phyloP scores from a whole-genome alignment of 1,140 invertebrate species.

The Pentalonia nigronervosa region DNA sequence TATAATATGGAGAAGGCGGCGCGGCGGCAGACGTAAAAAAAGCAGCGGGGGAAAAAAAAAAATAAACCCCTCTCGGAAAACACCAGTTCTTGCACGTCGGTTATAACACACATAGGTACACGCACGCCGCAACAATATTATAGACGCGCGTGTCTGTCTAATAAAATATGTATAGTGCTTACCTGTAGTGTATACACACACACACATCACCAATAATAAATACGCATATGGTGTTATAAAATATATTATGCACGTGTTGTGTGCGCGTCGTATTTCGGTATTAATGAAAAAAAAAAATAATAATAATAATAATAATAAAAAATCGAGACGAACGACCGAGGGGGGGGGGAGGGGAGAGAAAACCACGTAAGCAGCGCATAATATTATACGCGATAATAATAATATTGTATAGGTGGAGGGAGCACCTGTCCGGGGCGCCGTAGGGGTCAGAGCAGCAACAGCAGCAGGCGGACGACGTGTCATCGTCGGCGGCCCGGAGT shows the following conservation, averaged over 20 bases:
- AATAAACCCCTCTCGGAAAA: constrained; percentile 6
- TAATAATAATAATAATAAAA: no score
- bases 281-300: not conserved
- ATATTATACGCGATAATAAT: no score
- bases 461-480: not conserved
- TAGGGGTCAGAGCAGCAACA: not conserved
- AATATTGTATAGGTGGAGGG: not conserved
- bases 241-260: not conserved
- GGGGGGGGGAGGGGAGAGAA: no score
- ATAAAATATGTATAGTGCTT: constrained; percentile 1
- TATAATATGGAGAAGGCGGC: not conserved
- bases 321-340: no score
- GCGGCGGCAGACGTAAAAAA: not conserved
- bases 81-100: not conserved
- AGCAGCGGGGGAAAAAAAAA: not conserved
- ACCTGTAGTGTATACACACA: no score
- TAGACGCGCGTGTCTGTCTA: not conserved
- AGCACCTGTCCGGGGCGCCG: constrained; percentile 27
- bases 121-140: not conserved
- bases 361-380: no score
- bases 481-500: not conserved
- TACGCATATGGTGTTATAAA: not conserved
- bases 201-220: not conserved
- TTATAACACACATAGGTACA: not conserved
- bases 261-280: not conserved